Evolutionary conservation across 2,888 invertebrate species (phyloP).

Genomic region (Tiliacea citrago): DNA sequence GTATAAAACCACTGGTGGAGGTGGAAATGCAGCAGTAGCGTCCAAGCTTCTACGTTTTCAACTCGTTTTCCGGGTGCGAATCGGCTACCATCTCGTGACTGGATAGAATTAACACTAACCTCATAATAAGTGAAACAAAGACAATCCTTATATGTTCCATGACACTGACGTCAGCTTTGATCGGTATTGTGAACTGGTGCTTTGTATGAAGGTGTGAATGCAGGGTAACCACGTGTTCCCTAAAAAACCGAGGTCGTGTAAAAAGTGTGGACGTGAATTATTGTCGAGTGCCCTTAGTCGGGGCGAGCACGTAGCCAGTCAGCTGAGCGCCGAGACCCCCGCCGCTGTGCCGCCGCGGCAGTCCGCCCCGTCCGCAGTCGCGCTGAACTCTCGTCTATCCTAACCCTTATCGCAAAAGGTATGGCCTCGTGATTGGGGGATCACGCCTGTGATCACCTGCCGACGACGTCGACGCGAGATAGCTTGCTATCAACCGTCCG

Average conservation of each 20-base stretch:
- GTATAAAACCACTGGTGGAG: slow-evolving; percentile 75
- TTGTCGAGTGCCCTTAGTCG: slow-evolving; percentile 78
- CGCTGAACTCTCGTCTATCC: slow-evolving; percentile 76
- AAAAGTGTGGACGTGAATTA: slow-evolving; percentile 73
- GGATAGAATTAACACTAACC: slow-evolving; percentile 69
- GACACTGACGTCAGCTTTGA: slow-evolving; percentile 63
- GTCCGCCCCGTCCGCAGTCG: slow-evolving; percentile 71
- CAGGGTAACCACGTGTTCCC: slow-evolving; percentile 64
- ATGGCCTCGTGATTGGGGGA: slow-evolving; percentile 80
- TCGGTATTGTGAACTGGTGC: slow-evolving; percentile 58
- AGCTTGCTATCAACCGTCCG: slow-evolving; percentile 68
- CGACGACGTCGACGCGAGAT: slow-evolving; percentile 66
- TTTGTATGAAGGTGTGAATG: slow-evolving; percentile 54
- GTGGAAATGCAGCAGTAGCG: slow-evolving; percentile 73
- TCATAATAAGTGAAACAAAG: slow-evolving; percentile 77
- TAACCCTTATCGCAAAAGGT: slow-evolving; percentile 81
- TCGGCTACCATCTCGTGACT: slow-evolving; percentile 66
- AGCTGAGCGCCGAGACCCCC: slow-evolving; percentile 69
- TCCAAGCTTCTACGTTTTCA: slow-evolving; percentile 65
- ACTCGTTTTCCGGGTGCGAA: slow-evolving; percentile 67
- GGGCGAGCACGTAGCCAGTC: slow-evolving; percentile 76
- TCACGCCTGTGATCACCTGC: slow-evolving; percentile 64
- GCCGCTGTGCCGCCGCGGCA: slow-evolving; percentile 73
- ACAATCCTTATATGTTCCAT: slow-evolving; percentile 65
- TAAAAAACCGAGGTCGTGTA: slow-evolving; percentile 76